A percentile compares a stretch with the other conserved stretches of the same genome.
These are phyloP conservation scores for Penaeus vannamei DNA, from an alignment of 1,140 invertebrate species.

Conservation along the genomic window DNA sequence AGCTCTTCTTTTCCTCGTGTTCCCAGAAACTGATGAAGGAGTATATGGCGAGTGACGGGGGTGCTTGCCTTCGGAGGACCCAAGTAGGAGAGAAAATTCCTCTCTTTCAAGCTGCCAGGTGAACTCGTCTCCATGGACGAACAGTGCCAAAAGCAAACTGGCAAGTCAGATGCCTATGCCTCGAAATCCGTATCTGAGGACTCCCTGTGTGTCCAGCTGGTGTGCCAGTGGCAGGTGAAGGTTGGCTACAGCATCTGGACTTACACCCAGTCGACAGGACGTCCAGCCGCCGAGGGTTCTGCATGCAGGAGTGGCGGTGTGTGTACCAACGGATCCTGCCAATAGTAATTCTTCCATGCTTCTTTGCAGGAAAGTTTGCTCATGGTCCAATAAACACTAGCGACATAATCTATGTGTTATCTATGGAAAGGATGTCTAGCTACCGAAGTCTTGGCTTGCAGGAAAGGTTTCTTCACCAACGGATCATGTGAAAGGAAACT, in stretches of 20 bases:
- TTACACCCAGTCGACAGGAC: constrained; percentile 17
- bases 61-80: constrained; percentile 43
- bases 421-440: too few relatives aligned
- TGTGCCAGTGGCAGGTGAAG: constrained; percentile 54
- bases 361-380: too few relatives aligned
- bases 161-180: constrained; percentile 47
- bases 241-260: neutral
- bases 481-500: too few relatives aligned
- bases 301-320: constrained; percentile 53
- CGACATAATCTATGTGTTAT: too few relatives aligned
- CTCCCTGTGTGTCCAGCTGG: constrained; percentile 55
- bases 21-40: constrained; percentile 54
- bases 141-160: constrained; percentile 48
- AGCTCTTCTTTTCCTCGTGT: constrained; percentile 61
- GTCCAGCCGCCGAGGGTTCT: constrained; percentile 60
- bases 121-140: constrained; percentile 46
- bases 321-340: constrained; percentile 59
- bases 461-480: too few relatives aligned
- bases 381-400: too few relatives aligned
- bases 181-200: constrained; percentile 37
- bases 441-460: too few relatives aligned
- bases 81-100: neutral
- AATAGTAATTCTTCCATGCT: neutral
- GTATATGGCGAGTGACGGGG: constrained; percentile 17
- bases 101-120: constrained; percentile 44